These are phyloP conservation scores for Cercopithecus diana DNA, from an alignment of 2,797 vertebrate species.

Conservation along the genomic window DNA sequence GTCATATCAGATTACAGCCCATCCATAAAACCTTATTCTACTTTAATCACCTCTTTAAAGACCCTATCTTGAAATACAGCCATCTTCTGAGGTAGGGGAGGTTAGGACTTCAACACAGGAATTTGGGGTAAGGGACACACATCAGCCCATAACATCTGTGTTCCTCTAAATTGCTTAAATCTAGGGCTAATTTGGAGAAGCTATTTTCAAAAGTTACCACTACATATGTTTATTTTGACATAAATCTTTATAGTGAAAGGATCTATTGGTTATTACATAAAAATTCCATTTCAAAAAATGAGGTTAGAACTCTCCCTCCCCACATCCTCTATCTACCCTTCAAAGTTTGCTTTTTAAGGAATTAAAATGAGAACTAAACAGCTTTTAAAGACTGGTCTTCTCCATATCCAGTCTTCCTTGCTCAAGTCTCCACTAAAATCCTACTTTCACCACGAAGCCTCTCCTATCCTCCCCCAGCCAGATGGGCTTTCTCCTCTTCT, in stretches of 20 bases:
- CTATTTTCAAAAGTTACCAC: background rate
- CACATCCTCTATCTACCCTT: background rate
- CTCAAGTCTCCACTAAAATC: background rate
- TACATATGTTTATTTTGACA: background rate
- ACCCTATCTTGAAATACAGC: background rate
- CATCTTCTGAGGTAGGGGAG: background rate
- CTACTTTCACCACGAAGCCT: background rate
- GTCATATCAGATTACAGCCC: background rate
- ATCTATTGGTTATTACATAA: background rate
- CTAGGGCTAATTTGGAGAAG: background rate
- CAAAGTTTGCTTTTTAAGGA: background rate
- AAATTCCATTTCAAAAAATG: background rate
- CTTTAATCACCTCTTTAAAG: background rate
- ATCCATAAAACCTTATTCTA: background rate
- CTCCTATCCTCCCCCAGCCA: background rate
- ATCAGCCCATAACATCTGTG: background rate
- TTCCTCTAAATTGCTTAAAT: background rate
- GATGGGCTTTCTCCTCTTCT: background rate
- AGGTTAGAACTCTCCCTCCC: background rate
- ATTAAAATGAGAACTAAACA: background rate
- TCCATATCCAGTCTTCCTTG: background rate
- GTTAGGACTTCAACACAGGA: background rate
- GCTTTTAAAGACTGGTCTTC: background rate
- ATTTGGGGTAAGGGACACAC: background rate
- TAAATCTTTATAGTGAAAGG: background rate